phyloP scores from a whole-genome alignment of 2,113 vertebrate genomes.

The Himantopus leucocephalus region DNA sequence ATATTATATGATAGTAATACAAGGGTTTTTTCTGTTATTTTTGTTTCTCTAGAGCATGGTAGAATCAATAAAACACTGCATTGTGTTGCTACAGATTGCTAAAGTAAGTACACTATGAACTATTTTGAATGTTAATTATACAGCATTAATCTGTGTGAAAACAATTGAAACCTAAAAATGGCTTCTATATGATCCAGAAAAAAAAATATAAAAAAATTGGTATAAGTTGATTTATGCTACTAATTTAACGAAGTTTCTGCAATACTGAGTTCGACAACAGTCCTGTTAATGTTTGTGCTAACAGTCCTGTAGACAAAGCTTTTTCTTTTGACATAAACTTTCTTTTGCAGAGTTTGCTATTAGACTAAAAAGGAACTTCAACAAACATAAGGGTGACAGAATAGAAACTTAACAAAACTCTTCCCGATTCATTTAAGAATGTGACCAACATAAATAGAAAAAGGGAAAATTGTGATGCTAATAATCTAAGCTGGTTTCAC shows the following conservation, averaged over 20 bases:
- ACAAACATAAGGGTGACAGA: not conserved
- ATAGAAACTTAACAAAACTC: not conserved
- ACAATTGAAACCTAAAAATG: not conserved
- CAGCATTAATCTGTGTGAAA: not conserved
- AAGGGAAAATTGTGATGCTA: not conserved
- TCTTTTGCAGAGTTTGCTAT: not conserved
- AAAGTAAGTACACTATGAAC: constrained; percentile 86
- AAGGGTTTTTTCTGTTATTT: not conserved
- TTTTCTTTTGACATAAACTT: not conserved
- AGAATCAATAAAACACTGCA: constrained; percentile 99
- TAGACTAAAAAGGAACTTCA: not conserved
- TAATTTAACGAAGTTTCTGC: not conserved
- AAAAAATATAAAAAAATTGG: not conserved
- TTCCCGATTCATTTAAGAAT: not conserved
- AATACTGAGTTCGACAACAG: not conserved
- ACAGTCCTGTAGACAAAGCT: fast-evolving
- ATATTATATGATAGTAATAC: not conserved
- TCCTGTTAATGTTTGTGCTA: not conserved
- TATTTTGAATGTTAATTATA: not conserved
- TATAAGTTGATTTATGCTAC: not conserved
- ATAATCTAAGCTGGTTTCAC: not conserved
- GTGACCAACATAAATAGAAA: not conserved
- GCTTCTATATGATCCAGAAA: not conserved
- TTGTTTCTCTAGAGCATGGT: constrained; percentile 91
- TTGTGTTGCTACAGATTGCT: constrained; percentile 98